Percentiles rank a stretch among this genome's conserved stretches.
These are phyloP conservation scores for Sebastes glaucus DNA, from an alignment of 2,797 vertebrate genomes.

Conservation along the genomic window DNA sequence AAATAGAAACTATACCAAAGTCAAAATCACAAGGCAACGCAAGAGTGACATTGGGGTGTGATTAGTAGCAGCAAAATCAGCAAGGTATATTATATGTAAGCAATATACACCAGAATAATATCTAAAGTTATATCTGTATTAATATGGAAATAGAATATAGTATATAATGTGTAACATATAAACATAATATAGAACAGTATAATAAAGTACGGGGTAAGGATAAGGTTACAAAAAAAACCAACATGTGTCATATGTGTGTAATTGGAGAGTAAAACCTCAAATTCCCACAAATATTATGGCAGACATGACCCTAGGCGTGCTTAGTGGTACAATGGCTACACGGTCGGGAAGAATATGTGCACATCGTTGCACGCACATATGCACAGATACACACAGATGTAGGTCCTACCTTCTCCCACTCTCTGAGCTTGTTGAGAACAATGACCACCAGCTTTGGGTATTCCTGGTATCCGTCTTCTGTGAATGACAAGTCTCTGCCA, in stretches of 20 bases:
- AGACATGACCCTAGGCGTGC: not conserved
- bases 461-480: conserved; percentile 95
- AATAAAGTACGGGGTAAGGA: not conserved
- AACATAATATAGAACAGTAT: not conserved
- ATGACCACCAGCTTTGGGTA: conserved; percentile 95
- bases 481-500: conserved; percentile 96
- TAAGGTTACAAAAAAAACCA: not conserved
- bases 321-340: not conserved
- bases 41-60: not conserved
- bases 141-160: not conserved
- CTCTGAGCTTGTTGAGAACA: conserved; percentile 93
- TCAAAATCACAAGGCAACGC: not conserved
- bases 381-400: not conserved
- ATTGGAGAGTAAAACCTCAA: not conserved
- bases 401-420: conserved; percentile 94
- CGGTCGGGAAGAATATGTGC: not conserved
- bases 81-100: too few species aligned
- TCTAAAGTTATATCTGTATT: not conserved
- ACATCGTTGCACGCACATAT: too few species aligned
- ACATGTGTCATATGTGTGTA: not conserved
- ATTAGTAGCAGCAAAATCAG: not conserved
- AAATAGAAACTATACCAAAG: not conserved
- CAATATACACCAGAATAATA: not conserved
- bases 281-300: not conserved
- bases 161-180: not conserved